Percentiles rank a stretch among this genome's conserved stretches.
These are phyloP conservation scores for Myopa tessellatipennis DNA, from an alignment of 2,888 invertebrate species.

Conservation along the genomic window DNA sequence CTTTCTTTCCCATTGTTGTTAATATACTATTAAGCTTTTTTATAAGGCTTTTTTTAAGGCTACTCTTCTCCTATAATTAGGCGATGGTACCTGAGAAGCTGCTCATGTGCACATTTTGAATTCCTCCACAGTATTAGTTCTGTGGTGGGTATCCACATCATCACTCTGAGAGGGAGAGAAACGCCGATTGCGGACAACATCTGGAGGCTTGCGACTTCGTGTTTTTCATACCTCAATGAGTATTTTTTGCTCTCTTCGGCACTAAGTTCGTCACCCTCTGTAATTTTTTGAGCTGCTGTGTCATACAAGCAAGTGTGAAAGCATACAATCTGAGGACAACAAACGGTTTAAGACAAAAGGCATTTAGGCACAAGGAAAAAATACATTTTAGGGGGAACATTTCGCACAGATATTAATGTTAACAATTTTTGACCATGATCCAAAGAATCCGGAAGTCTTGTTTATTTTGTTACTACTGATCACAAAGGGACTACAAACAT, in stretches of 20 bases:
- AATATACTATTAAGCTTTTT: no score
- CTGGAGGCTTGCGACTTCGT: slow-evolving; percentile 7
- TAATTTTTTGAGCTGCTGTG: slow-evolving; percentile 1
- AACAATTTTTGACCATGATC: no score
- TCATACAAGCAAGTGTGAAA: slow-evolving; percentile 27
- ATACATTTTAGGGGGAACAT: no score
- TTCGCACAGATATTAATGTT: no score
- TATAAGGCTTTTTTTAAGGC: no score
- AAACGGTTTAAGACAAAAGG: background rate
- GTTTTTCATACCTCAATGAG: background rate
- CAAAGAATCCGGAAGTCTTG: no score
- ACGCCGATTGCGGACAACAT: background rate
- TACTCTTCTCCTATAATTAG: slow-evolving; percentile 12
- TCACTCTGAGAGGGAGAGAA: background rate
- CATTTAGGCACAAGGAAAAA: background rate
- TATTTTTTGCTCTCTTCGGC: background rate
- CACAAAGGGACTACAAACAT: no score
- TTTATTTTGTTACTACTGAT: no score
- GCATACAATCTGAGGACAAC: background rate
- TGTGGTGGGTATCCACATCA: slow-evolving; percentile 6
- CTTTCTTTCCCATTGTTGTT: no score
- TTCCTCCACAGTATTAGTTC: background rate
- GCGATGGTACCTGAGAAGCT: slow-evolving; percentile 15
- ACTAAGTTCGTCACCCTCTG: background rate
- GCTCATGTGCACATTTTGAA: slow-evolving; percentile 1